Percentiles rank a stretch among this genome's conserved stretches.
Conservation (phyloP, 23 tunicate genomes). For the Trididemnum miniatum region DNA sequence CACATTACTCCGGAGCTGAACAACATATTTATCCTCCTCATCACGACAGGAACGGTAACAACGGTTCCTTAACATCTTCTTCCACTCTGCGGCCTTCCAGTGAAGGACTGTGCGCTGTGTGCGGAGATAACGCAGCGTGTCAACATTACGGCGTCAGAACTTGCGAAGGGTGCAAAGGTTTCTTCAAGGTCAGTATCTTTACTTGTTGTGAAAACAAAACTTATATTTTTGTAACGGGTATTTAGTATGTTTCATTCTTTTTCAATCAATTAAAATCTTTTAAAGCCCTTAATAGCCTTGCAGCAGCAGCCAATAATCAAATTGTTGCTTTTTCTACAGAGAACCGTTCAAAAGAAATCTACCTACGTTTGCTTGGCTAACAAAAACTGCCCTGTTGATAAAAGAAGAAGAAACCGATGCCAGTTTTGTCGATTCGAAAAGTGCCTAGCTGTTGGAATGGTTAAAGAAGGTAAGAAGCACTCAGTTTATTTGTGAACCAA, state of each 20-base stretch:
- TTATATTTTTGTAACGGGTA: no score
- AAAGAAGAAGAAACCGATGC: conserved; percentile 90
- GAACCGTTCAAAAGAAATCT: conserved; percentile 99
- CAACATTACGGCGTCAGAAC: conserved; percentile 99
- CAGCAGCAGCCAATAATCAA: not conserved
- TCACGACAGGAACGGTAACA: conserved; percentile 1
- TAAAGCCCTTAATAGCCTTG: no score
- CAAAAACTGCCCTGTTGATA: conserved; percentile 96
- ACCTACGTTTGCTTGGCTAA: conserved; percentile 98
- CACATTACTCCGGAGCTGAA: conserved; percentile 40
- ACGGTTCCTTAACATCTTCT: conserved; percentile 28
- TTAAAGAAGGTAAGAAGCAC: conserved; percentile 93
- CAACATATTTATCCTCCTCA: conserved; percentile 41
- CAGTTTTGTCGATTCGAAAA: conserved; percentile 99
- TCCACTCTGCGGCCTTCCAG: conserved; percentile 47
- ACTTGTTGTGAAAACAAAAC: no score
- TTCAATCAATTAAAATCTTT: no score
- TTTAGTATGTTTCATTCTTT: no score
- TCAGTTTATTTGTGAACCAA: no score
- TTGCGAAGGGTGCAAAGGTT: conserved; percentile 99
- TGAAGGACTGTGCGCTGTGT: conserved; percentile 97
- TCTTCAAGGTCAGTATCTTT: conserved; percentile 75
- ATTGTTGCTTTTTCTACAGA: conserved; percentile 56
- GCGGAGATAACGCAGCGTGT: conserved; percentile 99
- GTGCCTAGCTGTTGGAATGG: conserved; percentile 99